Evolutionary conservation across 1,140 invertebrate species (phyloP), one percentile per base, ranked within the genome.

Genomic region (Nylanderia fulva): DNA sequence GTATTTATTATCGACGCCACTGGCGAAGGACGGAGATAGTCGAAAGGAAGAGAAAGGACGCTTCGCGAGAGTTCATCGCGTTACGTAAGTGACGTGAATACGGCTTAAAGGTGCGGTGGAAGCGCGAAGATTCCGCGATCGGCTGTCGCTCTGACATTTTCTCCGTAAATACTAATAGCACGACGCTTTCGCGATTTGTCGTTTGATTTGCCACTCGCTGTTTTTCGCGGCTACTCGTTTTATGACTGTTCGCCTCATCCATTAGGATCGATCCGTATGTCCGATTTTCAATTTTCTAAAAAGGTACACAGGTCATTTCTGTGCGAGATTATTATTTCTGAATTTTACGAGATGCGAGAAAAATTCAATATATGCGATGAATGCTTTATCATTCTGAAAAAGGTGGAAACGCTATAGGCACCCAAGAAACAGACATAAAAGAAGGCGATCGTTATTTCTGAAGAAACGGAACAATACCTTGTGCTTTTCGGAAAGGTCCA

Each of bases 111-210:
- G 80, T 84, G 71, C 80, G 80, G 71, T 84, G 72, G 72, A 84
- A 84, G 71, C 80, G 71, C 80, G 52, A 82, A 71, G 66, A 84
- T 42, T 76, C 71, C 42, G 71, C 71, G 58, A 90, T 92, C 91
- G 87, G 86, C 90, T 92, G 89, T 93, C 83, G 88, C 85, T 82
- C 88, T 93, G 91, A 92, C 92, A 92, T 92, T 92, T 92, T 84
- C 87, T 74, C 87, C 80, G 89, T 92, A 92, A 92, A 92, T 92
- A 92, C 90, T 91, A 92, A 91, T 91, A 90, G 92, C 90, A 90
- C 90, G 84, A 54, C 58, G 60, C 45, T 61, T 29, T 76, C 42
- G 42, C 58, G 56, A 84, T 39, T 76, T 29, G 58, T 76, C 63
- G 60, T 76, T 42, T 64, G 56, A 84, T 84, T 76, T 64, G 39